Percentiles rank a stretch among this genome's conserved stretches.
Conservation (phyloP, 2,797 vertebrate species). For the Halcyon badia region DNA sequence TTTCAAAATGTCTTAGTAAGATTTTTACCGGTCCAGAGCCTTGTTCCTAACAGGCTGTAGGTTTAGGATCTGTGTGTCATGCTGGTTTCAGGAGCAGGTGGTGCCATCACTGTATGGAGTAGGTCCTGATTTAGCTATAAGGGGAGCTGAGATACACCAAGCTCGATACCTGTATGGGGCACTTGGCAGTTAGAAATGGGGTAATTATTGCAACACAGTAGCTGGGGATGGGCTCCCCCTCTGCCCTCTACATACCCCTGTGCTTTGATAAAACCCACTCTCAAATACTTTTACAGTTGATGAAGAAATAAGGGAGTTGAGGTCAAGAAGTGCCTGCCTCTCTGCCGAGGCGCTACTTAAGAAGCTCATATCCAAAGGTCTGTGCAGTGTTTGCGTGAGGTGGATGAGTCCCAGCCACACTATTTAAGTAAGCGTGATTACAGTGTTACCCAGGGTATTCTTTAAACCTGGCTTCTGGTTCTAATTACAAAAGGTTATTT, state of each 20-base stretch:
- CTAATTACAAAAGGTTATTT: neutral
- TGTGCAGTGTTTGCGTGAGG: neutral
- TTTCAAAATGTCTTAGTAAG: neutral
- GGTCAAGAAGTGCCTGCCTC: neutral
- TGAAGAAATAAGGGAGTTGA: neutral
- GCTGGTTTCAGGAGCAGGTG: neutral
- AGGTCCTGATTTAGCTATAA: neutral
- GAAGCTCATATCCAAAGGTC: neutral
- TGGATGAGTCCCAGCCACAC: neutral
- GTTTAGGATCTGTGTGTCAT: neutral
- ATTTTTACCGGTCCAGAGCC: neutral
- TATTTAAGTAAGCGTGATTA: neutral
- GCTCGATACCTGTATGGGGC: neutral
- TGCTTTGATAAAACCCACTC: neutral
- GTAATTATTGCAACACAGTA: neutral
- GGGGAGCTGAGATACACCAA: neutral
- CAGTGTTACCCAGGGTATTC: neutral
- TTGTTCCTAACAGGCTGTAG: neutral
- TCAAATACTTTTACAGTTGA: neutral
- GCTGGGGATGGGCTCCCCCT: neutral
- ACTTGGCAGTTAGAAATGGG: neutral
- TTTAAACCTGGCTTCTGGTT: neutral
- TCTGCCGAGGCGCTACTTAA: neutral
- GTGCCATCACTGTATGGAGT: fast-evolving
- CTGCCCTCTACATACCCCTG: fast-evolving